These are phyloP conservation scores for Malurus leucopterus DNA, from an alignment of 2,797 vertebrate genomes.

Conservation along the genomic window DNA sequence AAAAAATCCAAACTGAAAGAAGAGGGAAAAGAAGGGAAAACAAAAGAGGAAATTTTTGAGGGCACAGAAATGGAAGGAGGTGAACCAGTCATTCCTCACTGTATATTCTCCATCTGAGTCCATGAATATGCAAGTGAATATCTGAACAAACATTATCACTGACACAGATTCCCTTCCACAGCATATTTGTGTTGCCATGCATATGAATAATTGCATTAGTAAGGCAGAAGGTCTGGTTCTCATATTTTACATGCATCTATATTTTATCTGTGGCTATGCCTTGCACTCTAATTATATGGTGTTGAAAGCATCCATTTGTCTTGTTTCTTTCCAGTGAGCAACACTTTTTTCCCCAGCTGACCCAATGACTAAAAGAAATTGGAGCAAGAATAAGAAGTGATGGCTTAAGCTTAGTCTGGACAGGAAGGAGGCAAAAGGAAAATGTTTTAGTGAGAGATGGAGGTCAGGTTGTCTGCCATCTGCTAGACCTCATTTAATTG, in stretches of 20 bases:
- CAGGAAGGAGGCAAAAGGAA: not conserved
- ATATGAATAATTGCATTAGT: conserved; percentile 51
- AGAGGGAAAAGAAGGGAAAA: not conserved
- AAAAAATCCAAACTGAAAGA: not conserved
- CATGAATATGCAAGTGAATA: conserved; percentile 41
- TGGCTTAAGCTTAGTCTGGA: not conserved
- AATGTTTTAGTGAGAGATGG: not conserved
- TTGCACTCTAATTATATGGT: conserved; percentile 17
- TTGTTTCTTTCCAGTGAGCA: not conserved
- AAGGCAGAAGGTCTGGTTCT: conserved; percentile 41
- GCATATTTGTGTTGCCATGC: conserved; percentile 38
- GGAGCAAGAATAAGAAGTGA: not conserved
- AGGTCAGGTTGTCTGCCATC: not conserved
- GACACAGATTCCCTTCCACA: conserved; percentile 47
- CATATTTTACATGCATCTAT: conserved; percentile 27
- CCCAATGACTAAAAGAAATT: not conserved
- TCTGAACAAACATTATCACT: conserved; percentile 41
- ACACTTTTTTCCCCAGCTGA: not conserved
- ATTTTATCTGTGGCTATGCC: conserved; percentile 33
- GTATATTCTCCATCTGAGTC: not conserved
- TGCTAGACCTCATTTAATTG: not conserved
- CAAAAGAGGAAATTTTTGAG: not conserved
- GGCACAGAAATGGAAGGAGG: not conserved
- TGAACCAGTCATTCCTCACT: not conserved
- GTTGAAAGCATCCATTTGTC: conserved; percentile 16